These are phyloP conservation scores for Carterocephalus palaemon DNA, from an alignment of 2,888 invertebrate genomes.

Conservation along the genomic window DNA sequence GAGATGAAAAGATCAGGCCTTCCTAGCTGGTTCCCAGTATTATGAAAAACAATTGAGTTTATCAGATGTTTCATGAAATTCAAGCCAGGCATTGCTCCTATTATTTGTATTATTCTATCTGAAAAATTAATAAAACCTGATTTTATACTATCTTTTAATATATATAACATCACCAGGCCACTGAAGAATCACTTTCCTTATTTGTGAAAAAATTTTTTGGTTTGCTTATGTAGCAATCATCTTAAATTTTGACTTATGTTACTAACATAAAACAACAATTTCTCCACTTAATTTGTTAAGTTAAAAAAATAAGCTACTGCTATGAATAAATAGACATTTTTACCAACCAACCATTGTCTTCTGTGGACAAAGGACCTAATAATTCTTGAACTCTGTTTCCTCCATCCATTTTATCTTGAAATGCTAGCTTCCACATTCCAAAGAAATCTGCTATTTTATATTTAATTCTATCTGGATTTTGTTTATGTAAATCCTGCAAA, in stretches of 20 bases:
- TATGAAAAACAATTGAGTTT: slow-evolving; percentile 79
- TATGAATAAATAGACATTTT: not conserved
- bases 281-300: not conserved
- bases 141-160: too few species aligned
- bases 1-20: slow-evolving; percentile 81
- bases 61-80: slow-evolving; percentile 82
- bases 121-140: slow-evolving; percentile 37
- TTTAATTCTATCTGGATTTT: slow-evolving; percentile 59
- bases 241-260: too few species aligned
- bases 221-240: too few species aligned
- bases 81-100: slow-evolving; percentile 78
- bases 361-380: slow-evolving; percentile 71
- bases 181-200: too few species aligned
- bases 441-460: slow-evolving; percentile 79
- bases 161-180: too few species aligned
- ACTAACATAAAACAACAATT: too few species aligned
- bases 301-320: not conserved
- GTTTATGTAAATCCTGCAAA: slow-evolving; percentile 50
- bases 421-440: slow-evolving; percentile 75
- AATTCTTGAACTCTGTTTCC: slow-evolving; percentile 74
- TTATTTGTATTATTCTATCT: slow-evolving; percentile 78
- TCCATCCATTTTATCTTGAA: slow-evolving; percentile 78
- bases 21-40: slow-evolving; percentile 76
- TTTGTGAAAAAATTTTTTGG: too few species aligned
- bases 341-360: slow-evolving; percentile 61